phyloP scores from a whole-genome alignment of 2,113 vertebrate species.

The Nannospalax galili region DNA sequence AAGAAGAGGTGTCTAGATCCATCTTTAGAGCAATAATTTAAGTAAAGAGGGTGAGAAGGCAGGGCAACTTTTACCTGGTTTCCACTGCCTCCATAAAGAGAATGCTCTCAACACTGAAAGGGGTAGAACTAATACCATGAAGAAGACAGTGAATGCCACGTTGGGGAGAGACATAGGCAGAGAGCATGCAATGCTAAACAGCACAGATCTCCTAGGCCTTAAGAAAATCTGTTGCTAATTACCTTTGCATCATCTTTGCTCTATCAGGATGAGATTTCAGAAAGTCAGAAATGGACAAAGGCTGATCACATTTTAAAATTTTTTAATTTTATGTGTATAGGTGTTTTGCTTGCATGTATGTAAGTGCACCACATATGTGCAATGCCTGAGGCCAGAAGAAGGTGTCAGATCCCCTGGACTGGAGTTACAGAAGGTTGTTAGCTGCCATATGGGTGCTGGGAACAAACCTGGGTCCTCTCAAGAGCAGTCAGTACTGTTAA shows the following conservation, averaged over 20 bases:
- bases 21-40: background rate
- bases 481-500: too few relatives aligned
- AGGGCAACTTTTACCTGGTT: background rate
- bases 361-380: too few relatives aligned
- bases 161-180: background rate
- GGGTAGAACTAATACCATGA: background rate
- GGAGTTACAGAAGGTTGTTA: too few relatives aligned
- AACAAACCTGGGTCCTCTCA: too few relatives aligned
- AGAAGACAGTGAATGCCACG: background rate
- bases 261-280: background rate
- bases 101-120: background rate
- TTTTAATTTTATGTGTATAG: background rate
- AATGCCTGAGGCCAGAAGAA: too few relatives aligned
- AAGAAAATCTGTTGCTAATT: constrained; percentile 3
- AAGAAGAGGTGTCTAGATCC: background rate
- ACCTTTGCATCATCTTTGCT: constrained; percentile 3
- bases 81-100: background rate
- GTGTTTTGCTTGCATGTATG: too few relatives aligned
- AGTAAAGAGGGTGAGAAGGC: background rate
- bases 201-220: background rate
- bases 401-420: too few relatives aligned
- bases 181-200: background rate
- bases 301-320: background rate
- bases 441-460: too few relatives aligned
- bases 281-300: constrained; percentile 16